Evolutionary conservation across 2,797 vertebrate species (phyloP), one percentile per base, ranked within the genome.

Genomic region (Sitta carolinensis): DNA sequence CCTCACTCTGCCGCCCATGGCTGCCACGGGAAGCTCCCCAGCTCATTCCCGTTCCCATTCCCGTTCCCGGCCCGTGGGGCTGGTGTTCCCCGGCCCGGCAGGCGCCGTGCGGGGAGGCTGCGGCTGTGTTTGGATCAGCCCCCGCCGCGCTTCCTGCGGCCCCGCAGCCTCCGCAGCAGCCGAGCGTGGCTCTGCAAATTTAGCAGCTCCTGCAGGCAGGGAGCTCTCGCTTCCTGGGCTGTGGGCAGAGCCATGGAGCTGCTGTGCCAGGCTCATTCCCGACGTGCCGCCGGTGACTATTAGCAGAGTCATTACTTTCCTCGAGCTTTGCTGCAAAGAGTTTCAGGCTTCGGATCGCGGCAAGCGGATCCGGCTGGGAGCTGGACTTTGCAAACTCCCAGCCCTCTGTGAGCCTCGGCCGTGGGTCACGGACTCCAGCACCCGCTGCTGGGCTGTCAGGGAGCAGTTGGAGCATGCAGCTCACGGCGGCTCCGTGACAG

Each of bases 1-100:
- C 76, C 16, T 3, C 2, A 0, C 57, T 10, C 30, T 4, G 17
- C 47, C 3, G 4, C 16, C 74, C 5, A 43, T 1, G 43, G 26
- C 67, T 85, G 54, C 87, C 1, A 0, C 0, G 12, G 63, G 29
- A 16, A 2, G 11, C 7, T 29, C 7, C 2, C 5, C 48, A 2
- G 29, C 45, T 34, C 9, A 0, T 5, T 9, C 34, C 0, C 47
- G 25, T 34, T 16, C 20, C 55, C 9, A 0, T 5, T 9, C 32
- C 0, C 2, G 3, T 13, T 38, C 55, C 26, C 21, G 17, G 40
- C 5, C 7, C 6, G 1, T 0, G 10, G 8, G 52, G 58, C 16
- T 11, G 7, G 0, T 4, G 74, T 2, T 27, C 27, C 20, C 26
- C 57, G 2, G 15, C 20, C 14, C 18, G 72, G 84, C 13, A 4